These are phyloP conservation scores for Pseudonaja textilis DNA, from an alignment of 2,113 vertebrate species.

Conservation along the genomic window DNA sequence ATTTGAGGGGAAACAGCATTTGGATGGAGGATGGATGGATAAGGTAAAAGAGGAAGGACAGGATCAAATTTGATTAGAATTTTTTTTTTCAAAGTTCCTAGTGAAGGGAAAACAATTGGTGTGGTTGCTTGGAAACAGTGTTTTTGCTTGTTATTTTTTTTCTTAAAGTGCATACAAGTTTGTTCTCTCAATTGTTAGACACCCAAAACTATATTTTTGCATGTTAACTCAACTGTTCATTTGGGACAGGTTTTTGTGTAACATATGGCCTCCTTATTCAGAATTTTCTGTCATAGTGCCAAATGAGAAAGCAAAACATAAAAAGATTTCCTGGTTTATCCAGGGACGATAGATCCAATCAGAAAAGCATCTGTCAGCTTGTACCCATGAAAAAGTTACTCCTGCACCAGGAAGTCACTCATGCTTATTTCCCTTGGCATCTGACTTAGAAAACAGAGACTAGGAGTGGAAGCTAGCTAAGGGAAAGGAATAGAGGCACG, in stretches of 20 bases:
- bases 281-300: background rate
- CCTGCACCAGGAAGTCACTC: background rate
- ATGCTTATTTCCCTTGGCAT: background rate
- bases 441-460: background rate
- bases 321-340: background rate
- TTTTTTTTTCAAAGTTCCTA: background rate
- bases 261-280: background rate
- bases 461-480: background rate
- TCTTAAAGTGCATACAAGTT: background rate
- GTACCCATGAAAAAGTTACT: background rate
- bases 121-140: background rate
- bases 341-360: background rate
- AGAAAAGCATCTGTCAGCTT: background rate
- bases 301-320: background rate
- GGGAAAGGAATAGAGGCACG: background rate
- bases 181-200: background rate
- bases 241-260: background rate
- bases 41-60: background rate
- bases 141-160: background rate
- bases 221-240: background rate
- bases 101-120: background rate
- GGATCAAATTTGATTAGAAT: background rate
- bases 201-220: background rate
- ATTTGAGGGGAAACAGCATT: background rate
- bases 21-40: background rate